These are phyloP conservation scores for Calyptommatus sinebrachiatus DNA, from an alignment of 2,113 vertebrate genomes.

Conservation along the genomic window DNA sequence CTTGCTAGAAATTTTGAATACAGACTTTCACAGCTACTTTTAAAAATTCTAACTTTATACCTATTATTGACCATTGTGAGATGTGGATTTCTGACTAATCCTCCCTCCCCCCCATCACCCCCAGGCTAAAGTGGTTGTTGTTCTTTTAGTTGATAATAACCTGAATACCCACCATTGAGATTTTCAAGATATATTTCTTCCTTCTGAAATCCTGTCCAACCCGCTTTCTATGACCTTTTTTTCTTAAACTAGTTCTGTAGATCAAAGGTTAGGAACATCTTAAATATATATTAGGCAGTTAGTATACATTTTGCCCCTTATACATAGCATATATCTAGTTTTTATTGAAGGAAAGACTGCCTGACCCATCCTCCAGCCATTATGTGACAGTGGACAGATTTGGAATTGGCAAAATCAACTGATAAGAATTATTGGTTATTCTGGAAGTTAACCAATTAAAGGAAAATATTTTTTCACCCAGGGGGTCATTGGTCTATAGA, in stretches of 20 bases:
- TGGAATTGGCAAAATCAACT: background rate
- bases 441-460: background rate
- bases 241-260: slow-evolving; percentile 1
- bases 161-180: background rate
- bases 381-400: background rate
- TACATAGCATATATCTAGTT: too few species aligned
- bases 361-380: background rate
- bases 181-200: slow-evolving; percentile 15
- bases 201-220: slow-evolving; percentile 20
- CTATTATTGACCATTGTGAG: background rate
- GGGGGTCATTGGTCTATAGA: too few species aligned
- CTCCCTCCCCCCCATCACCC: background rate
- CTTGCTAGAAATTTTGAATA: too few species aligned
- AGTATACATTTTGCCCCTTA: background rate
- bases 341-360: too few species aligned
- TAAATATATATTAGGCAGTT: background rate
- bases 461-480: too few species aligned
- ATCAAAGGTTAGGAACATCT: background rate
- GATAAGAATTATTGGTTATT: background rate
- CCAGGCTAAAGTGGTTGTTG: background rate
- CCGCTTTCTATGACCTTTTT: slow-evolving; percentile 3
- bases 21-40: too few species aligned
- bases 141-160: background rate
- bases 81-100: background rate
- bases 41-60: too few species aligned